These are phyloP conservation scores for Sphaeramia orbicularis DNA, from an alignment of 2,797 vertebrate species.

Conservation along the genomic window DNA sequence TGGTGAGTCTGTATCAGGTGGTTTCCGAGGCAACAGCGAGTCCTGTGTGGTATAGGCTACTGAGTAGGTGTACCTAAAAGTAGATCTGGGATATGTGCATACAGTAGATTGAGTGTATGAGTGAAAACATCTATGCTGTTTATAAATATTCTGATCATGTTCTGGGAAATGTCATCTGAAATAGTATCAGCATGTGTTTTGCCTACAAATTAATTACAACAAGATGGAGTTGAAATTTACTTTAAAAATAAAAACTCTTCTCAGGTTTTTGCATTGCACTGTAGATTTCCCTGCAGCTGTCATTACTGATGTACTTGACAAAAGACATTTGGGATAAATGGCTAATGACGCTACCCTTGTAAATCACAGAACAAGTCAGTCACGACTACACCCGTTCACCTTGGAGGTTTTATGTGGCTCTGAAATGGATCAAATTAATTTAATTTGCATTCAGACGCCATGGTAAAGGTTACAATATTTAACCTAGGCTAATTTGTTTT, in stretches of 20 bases:
- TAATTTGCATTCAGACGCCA: background rate
- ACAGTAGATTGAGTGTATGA: background rate
- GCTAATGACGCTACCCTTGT: background rate
- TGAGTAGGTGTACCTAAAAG: background rate
- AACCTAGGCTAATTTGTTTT: constrained; percentile 34
- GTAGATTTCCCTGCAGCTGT: constrained; percentile 13
- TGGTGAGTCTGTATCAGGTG: constrained; percentile 34
- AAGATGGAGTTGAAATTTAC: constrained; percentile 8
- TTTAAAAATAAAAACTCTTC: background rate
- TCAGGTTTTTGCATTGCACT: background rate
- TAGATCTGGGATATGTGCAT: background rate
- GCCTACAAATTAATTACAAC: constrained; percentile 8
- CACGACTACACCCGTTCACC: background rate
- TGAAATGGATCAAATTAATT: background rate
- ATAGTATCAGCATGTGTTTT: background rate
- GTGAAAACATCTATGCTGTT: background rate
- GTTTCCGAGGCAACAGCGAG: constrained; percentile 24
- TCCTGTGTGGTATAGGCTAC: background rate
- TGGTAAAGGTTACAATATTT: constrained; percentile 32
- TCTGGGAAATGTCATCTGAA: constrained; percentile 4
- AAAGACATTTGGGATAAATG: background rate
- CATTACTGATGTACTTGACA: background rate
- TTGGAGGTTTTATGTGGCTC: background rate
- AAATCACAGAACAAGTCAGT: background rate
- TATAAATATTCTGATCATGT: constrained; percentile 1